A percentile compares a stretch with the other conserved stretches of the same genome.
phyloP scores from a whole-genome alignment of 2,888 invertebrate genomes.

The Euphydryas editha region DNA sequence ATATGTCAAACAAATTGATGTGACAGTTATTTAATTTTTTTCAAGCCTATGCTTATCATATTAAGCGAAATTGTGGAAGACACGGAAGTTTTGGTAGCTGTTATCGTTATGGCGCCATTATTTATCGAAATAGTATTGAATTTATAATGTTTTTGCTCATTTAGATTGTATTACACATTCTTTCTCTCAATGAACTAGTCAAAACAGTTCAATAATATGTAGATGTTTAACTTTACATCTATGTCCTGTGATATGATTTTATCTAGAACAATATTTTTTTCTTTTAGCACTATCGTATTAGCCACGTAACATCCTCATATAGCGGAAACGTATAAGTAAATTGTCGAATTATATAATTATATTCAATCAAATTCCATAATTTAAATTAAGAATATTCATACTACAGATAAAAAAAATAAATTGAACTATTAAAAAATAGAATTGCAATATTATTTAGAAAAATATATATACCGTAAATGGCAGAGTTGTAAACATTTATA shows the following conservation, averaged over 20 bases:
- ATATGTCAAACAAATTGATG: too few relatives aligned
- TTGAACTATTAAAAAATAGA: background rate
- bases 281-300: conserved; percentile 58
- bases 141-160: conserved; percentile 52
- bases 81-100: background rate
- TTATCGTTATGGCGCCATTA: conserved; percentile 11
- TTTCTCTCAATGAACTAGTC: conserved; percentile 70
- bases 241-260: conserved; percentile 73
- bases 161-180: conserved; percentile 47
- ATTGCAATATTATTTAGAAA: background rate
- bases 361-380: conserved; percentile 1
- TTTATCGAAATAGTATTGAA: conserved; percentile 15
- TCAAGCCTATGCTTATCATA: conserved; percentile 4
- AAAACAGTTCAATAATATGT: conserved; percentile 62
- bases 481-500: conserved; percentile 7
- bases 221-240: conserved; percentile 55
- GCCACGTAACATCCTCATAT: conserved; percentile 73
- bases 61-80: background rate
- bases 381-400: conserved; percentile 10
- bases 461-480: background rate
- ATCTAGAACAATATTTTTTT: conserved; percentile 67
- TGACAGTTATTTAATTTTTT: background rate
- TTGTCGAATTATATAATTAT: conserved; percentile 30
- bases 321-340: conserved; percentile 42
- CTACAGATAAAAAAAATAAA: conserved; percentile 2